These are phyloP conservation scores for Nephotettix cincticeps DNA, from an alignment of 1,140 invertebrate genomes.

Conservation along the genomic window DNA sequence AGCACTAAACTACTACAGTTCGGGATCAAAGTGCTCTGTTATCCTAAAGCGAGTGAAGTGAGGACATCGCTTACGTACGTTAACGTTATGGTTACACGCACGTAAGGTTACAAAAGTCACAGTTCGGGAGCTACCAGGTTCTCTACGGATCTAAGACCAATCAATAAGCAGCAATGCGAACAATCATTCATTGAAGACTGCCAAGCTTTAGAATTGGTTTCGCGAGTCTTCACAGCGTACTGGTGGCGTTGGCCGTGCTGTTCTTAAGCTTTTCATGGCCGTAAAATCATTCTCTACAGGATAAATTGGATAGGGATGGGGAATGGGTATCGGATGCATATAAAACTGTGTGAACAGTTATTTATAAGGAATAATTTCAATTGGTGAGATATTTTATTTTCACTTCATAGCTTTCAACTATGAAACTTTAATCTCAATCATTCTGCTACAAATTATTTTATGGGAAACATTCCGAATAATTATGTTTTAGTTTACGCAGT, in stretches of 20 bases:
- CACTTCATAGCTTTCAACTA: too few relatives aligned
- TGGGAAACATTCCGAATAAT: too few relatives aligned
- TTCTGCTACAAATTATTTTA: too few relatives aligned
- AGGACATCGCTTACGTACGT: neutral
- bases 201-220: conserved; percentile 23
- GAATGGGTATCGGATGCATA: too few relatives aligned
- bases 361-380: too few relatives aligned
- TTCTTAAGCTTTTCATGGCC: conserved; percentile 13
- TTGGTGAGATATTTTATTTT: too few relatives aligned
- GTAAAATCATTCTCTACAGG: neutral
- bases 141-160: conserved; percentile 17
- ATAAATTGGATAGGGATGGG: neutral
- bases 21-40: neutral
- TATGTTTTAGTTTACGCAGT: too few relatives aligned
- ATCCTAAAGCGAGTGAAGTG: conserved; percentile 3
- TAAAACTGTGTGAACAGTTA: too few relatives aligned
- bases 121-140: neutral
- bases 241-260: conserved; percentile 7
- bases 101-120: too few relatives aligned
- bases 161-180: conserved; percentile 18
- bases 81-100: too few relatives aligned
- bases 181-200: conserved; percentile 15
- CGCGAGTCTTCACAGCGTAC: neutral
- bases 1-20: too few relatives aligned
- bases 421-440: too few relatives aligned